Evolutionary conservation across 2,888 invertebrate genomes (phyloP).

Genomic region (Sesamia inferens): DNA sequence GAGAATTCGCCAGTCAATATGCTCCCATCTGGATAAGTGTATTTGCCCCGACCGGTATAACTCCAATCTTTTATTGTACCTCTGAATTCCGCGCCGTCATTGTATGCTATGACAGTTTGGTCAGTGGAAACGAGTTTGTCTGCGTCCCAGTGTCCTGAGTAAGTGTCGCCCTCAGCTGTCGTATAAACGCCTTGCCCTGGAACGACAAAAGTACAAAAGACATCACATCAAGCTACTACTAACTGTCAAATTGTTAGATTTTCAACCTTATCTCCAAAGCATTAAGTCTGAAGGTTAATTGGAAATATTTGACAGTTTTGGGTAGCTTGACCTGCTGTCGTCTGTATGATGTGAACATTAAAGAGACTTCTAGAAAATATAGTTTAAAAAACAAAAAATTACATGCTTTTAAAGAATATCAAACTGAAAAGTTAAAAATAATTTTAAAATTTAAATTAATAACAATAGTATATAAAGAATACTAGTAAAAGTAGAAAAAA

Average conservation of each 20-base stretch:
- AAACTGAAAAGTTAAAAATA: no score
- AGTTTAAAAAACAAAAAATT: no score
- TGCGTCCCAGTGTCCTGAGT: conserved; percentile 89
- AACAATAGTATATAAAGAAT: no score
- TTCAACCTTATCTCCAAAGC: no score
- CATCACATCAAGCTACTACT: no score
- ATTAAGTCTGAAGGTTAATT: no score
- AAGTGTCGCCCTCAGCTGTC: conserved; percentile 90
- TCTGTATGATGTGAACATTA: not conserved
- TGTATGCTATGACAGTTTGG: conserved; percentile 79
- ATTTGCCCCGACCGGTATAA: conserved; percentile 86
- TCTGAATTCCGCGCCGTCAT: conserved; percentile 86
- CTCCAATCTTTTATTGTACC: conserved; percentile 87
- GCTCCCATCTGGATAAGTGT: conserved; percentile 87
- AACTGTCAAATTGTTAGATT: no score
- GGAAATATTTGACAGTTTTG: no score
- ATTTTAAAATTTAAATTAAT: no score
- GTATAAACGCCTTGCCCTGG: conserved; percentile 88
- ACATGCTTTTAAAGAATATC: no score
- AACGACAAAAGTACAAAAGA: conserved; percentile 30
- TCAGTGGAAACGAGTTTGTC: conserved; percentile 85
- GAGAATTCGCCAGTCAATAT: conserved; percentile 84
- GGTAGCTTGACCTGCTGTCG: no score
- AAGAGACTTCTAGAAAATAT: not conserved
- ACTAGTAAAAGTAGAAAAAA: no score